Base-by-base conservation (phyloP, 2,888 invertebrate genomes). In the Dinocampus coccinellae region DNA sequence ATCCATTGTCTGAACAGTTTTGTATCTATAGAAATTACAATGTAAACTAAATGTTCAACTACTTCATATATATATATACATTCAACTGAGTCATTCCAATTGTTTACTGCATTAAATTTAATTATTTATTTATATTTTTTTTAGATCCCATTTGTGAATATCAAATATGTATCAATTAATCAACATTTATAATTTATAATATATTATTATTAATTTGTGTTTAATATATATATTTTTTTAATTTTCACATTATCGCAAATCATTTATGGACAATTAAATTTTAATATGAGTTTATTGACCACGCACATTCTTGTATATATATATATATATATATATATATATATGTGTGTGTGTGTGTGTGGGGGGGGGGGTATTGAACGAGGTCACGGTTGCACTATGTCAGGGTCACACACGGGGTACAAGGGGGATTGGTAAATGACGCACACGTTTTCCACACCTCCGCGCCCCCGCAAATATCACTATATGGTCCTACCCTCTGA, bases 331-430 rank as follows among this genome's bases (percentile, higher is more conserved):
- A 20, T n/a, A 47, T n/a, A 47, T 47, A n/a, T 39, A 39, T 11
- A 39, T n/a, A 39, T 39, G n/a, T 1, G n/a, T 39, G n/a, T n/a
- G n/a, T 13, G n/a, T 39, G 39, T 13, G n/a, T 39, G n/a, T n/a
- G n/a, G n/a, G 13, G 2, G 1, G n/a, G n/a, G 13, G n/a, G 13
- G n/a, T 71, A 67, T 74, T 81, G 78, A 81, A 80, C 79, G 82
- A 82, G 82, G 83, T 82, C 82, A 83, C 76, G 78, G 81, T 81
- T 79, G 77, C 82, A 83, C 78, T 83, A 78, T 82, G 82, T 83
- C 81, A 80, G 79, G 84, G 83, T 83, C 81, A 78, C 73, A 70
- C 72, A 64, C 58, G 73, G 76, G 75, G 75, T 20, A 47, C 26
- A n/a, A 71, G 33, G 36, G 65, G 61, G 67, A 55, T n/a, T n/a